Conservation (phyloP, 2,113 vertebrate species). For the Arvicanthis niloticus region DNA sequence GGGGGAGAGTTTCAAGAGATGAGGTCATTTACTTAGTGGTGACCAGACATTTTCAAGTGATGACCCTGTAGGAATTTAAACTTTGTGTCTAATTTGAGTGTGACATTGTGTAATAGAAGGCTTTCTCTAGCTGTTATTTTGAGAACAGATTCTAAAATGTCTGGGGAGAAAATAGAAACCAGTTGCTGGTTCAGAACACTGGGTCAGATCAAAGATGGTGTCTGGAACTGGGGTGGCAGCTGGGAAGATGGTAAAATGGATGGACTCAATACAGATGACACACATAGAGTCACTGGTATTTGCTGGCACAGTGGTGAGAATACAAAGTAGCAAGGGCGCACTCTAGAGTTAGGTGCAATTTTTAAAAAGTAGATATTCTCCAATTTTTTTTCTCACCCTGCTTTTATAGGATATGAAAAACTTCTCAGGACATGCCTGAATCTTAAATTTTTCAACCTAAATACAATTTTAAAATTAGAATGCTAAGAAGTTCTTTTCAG, state of each 20-base stretch:
- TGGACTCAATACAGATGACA: not conserved
- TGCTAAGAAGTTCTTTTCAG: conserved; percentile 51
- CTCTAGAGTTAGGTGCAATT: not conserved
- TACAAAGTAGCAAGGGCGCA: not conserved
- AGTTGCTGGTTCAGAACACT: not conserved
- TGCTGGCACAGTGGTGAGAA: not conserved
- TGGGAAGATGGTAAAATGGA: not conserved
- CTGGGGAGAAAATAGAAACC: not conserved
- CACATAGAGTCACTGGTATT: not conserved
- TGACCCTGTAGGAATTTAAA: not conserved
- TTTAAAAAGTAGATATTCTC: not conserved
- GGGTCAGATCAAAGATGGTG: not conserved
- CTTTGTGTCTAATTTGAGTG: not conserved
- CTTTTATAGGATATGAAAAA: conserved; percentile 46
- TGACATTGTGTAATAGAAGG: not conserved
- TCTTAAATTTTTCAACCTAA: conserved; percentile 47
- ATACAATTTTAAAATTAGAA: conserved; percentile 64
- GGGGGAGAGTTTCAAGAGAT: not conserved
- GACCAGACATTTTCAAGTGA: not conserved
- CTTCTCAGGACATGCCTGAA: conserved; percentile 22
- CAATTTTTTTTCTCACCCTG: not conserved
- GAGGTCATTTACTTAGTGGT: not conserved
- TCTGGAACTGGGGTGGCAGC: not conserved
- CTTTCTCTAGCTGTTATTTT: not conserved
- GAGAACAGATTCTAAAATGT: not conserved